Percentiles rank a stretch among this genome's conserved stretches.
These are phyloP conservation scores for Actias luna DNA, from an alignment of 2,888 invertebrate genomes.

Conservation along the genomic window DNA sequence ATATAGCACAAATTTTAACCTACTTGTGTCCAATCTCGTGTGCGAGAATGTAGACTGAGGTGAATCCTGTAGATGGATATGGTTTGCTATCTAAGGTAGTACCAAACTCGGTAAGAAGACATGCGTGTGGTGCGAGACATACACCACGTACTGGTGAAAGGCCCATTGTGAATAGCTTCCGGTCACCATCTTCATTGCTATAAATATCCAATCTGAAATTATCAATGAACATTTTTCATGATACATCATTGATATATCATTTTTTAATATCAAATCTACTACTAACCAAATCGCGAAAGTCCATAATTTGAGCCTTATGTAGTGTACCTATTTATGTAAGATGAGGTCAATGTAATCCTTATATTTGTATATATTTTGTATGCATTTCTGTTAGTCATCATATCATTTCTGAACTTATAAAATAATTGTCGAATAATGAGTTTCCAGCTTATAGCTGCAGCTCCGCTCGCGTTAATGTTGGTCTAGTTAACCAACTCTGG, in stretches of 20 bases:
- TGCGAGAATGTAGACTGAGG: constrained; percentile 90
- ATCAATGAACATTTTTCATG: constrained; percentile 1
- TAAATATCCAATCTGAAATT: constrained; percentile 86
- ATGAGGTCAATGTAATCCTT: too few relatives aligned
- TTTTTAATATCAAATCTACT: not conserved
- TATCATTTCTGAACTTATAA: too few relatives aligned
- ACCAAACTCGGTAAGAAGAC: constrained; percentile 90
- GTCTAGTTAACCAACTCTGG: too few relatives aligned
- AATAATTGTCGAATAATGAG: too few relatives aligned
- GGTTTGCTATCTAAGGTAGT: constrained; percentile 88
- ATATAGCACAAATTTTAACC: too few relatives aligned
- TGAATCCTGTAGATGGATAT: constrained; percentile 92
- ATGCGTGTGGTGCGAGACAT: constrained; percentile 86
- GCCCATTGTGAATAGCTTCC: constrained; percentile 90
- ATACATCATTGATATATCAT: too few relatives aligned
- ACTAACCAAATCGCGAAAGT: not conserved
- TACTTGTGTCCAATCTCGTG: constrained; percentile 94
- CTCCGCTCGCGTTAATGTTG: too few relatives aligned
- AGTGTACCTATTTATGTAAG: too few relatives aligned
- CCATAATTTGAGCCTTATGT: not conserved
- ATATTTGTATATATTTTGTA: too few relatives aligned
- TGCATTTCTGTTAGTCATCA: not conserved
- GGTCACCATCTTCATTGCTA: constrained; percentile 85
- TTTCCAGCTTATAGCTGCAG: too few relatives aligned
- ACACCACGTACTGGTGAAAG: constrained; percentile 90